Evolutionary conservation across 2,888 invertebrate species (phyloP).

Genomic region (Tethea ocularis): DNA sequence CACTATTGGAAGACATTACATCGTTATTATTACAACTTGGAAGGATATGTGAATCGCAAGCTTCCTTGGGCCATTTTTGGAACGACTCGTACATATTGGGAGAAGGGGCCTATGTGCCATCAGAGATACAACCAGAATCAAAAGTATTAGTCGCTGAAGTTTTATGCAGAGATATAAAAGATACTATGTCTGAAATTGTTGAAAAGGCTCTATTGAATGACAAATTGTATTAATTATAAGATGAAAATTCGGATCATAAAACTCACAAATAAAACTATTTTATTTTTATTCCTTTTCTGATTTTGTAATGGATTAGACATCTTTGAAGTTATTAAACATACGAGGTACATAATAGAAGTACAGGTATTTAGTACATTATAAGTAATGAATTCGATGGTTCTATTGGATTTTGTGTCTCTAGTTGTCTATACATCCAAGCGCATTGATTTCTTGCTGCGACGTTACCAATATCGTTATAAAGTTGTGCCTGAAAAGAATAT

Average conservation of each 20-base stretch:
- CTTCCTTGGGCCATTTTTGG: slow-evolving; percentile 87
- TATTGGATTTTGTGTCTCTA: slow-evolving; percentile 88
- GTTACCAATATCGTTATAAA: slow-evolving; percentile 90
- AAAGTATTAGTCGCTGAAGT: slow-evolving; percentile 79
- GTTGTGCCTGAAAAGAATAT: slow-evolving; percentile 82
- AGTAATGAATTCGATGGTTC: slow-evolving; percentile 82
- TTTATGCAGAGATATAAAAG: slow-evolving; percentile 78
- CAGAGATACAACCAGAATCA: slow-evolving; percentile 71
- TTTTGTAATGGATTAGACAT: background rate
- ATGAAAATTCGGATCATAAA: background rate
- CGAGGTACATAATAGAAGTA: background rate
- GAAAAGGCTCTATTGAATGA: slow-evolving; percentile 86
- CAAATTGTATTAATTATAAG: slow-evolving; percentile 81
- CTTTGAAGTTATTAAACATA: background rate
- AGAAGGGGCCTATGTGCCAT: slow-evolving; percentile 72
- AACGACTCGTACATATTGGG: slow-evolving; percentile 76
- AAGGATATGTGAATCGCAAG: slow-evolving; percentile 92
- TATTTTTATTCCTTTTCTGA: too few species aligned
- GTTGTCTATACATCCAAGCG: slow-evolving; percentile 90
- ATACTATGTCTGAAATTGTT: slow-evolving; percentile 84
- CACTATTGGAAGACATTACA: slow-evolving; percentile 94
- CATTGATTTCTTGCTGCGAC: slow-evolving; percentile 90
- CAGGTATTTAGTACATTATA: slow-evolving; percentile 73
- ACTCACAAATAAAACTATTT: too few species aligned
- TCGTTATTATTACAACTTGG: slow-evolving; percentile 93